Evolutionary conservation across 2,113 vertebrate genomes (phyloP).

Genomic region (Centropus unirufus): DNA sequence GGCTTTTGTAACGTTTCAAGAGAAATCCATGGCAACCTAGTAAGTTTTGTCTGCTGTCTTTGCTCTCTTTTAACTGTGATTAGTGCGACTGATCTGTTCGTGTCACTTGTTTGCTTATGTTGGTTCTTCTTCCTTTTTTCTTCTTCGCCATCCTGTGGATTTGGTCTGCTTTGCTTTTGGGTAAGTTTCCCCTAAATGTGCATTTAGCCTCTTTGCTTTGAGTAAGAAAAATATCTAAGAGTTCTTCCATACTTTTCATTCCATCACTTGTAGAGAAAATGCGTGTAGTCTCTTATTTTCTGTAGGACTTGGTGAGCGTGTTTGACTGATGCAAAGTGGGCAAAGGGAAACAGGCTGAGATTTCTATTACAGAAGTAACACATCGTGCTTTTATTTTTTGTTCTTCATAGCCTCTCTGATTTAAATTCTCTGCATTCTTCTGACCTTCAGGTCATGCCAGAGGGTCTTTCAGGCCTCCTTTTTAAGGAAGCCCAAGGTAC

Average conservation of each 20-base stretch:
- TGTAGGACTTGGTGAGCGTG: not conserved
- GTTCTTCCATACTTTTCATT: not conserved
- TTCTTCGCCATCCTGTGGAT: not conserved
- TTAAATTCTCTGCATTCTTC: not conserved
- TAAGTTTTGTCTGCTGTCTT: slow-evolving; percentile 70
- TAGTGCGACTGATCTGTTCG: not conserved
- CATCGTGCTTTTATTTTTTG: not conserved
- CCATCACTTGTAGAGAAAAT: not conserved
- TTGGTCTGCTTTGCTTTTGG: slow-evolving; percentile 8
- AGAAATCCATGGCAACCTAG: slow-evolving; percentile 90
- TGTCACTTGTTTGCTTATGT: slow-evolving; percentile 15
- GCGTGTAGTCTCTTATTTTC: not conserved
- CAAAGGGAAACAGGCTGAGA: not conserved
- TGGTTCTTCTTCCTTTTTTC: slow-evolving; percentile 28
- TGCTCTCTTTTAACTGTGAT: not conserved
- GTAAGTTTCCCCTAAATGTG: not conserved
- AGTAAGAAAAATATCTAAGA: not conserved
- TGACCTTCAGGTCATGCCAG: not conserved
- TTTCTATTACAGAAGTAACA: not conserved
- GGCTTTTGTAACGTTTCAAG: slow-evolving; percentile 92
- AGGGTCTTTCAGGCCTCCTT: not conserved
- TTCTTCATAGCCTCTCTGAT: not conserved
- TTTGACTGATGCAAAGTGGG: not conserved
- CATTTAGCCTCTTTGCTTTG: not conserved
- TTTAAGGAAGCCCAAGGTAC: not conserved